These are phyloP conservation scores for Lampris incognitus DNA, from an alignment of 2,113 vertebrate species.

Conservation along the genomic window DNA sequence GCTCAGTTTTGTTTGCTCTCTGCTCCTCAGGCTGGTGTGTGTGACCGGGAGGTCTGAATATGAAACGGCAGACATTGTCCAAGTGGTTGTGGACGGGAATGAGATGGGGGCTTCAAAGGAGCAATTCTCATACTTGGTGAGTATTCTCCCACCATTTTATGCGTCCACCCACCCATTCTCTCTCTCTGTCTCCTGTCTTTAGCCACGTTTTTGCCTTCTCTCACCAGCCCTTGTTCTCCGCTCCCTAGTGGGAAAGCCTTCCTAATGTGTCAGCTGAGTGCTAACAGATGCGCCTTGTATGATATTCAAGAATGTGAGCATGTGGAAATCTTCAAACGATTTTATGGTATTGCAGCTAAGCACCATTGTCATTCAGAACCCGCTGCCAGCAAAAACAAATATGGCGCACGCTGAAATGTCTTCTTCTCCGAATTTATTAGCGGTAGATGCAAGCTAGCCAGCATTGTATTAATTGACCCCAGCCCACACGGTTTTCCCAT, in stretches of 20 bases:
- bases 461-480: slow-evolving; percentile 71
- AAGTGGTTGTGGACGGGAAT: slow-evolving; percentile 81
- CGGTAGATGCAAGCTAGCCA: slow-evolving; percentile 40
- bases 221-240: slow-evolving; percentile 39
- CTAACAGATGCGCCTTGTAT: slow-evolving; percentile 79
- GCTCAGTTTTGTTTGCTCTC: not conserved
- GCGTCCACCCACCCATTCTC: slow-evolving; percentile 32
- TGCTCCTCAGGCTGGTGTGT: slow-evolving; percentile 87
- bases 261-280: slow-evolving; percentile 72
- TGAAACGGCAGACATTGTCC: slow-evolving; percentile 79
- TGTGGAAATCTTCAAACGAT: slow-evolving; percentile 78
- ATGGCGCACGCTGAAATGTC: slow-evolving; percentile 62
- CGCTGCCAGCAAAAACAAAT: slow-evolving; percentile 79
- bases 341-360: slow-evolving; percentile 55
- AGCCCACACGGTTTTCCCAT: slow-evolving; percentile 64
- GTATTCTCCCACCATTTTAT: slow-evolving; percentile 53
- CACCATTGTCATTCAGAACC: slow-evolving; percentile 62
- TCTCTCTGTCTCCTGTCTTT: slow-evolving; percentile 22
- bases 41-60: slow-evolving; percentile 79
- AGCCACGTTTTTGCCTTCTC: slow-evolving; percentile 40
- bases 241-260: slow-evolving; percentile 64
- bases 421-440: slow-evolving; percentile 62
- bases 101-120: slow-evolving; percentile 87
- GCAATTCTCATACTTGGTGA: slow-evolving; percentile 91
- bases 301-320: slow-evolving; percentile 70